A percentile compares a stretch with the other conserved stretches of the same genome.
phyloP scores from a whole-genome alignment of 1,140 invertebrate genomes.

The Drosophila miranda region DNA sequence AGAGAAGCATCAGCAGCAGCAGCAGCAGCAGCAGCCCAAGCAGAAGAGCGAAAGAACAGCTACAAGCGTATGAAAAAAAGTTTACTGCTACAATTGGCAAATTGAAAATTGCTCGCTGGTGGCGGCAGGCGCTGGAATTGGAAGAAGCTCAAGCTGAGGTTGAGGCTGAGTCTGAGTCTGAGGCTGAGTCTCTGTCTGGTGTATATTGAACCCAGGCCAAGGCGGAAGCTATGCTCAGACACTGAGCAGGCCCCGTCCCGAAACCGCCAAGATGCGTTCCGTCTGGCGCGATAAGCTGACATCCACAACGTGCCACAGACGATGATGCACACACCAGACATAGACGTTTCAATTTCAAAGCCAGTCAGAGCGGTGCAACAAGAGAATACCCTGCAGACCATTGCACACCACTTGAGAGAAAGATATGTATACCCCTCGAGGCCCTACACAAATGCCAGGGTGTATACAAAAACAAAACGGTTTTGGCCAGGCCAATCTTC shows the following conservation, averaged over 20 bases:
- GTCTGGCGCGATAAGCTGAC: constrained; percentile 61
- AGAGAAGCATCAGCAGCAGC: not conserved
- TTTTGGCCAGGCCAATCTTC: constrained; percentile 46
- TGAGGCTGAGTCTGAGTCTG: constrained; percentile 1
- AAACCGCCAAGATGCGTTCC: constrained; percentile 39
- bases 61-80: constrained; percentile 47
- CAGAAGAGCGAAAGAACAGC: constrained; percentile 53
- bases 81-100: constrained; percentile 81
- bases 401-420: no score
- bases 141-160: constrained; percentile 7
- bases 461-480: constrained; percentile 34
- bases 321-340: constrained; percentile 60
- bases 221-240: constrained; percentile 47
- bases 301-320: constrained; percentile 57
- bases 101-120: constrained; percentile 76
- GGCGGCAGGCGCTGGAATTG: constrained; percentile 33
- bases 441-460: not conserved
- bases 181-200: not conserved
- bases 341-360: constrained; percentile 77
- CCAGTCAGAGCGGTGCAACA: not conserved
- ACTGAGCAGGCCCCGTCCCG: constrained; percentile 17
- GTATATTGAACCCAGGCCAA: constrained; percentile 6
- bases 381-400: constrained; percentile 12
- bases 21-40: not conserved
- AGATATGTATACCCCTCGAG: no score